Evolutionary conservation across 1,140 invertebrate species (phyloP).

Genomic region (Zaprionus ornatus): DNA sequence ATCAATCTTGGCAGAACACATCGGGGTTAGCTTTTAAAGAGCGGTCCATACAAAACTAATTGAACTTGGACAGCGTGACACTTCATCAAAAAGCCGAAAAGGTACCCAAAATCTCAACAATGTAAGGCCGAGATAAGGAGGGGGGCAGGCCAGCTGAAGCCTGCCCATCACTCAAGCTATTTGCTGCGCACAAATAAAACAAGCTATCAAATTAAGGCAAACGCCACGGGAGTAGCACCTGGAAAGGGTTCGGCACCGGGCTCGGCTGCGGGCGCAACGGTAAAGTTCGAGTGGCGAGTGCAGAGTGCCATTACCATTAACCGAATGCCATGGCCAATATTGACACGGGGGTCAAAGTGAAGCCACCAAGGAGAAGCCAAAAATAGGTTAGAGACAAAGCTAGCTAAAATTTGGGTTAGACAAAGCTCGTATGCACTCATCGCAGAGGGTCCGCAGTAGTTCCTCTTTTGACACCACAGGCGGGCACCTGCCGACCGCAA

Average conservation of each 20-base stretch:
- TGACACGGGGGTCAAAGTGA: constrained; percentile 49
- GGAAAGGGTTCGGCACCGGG: constrained; percentile 1
- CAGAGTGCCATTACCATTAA: constrained; percentile 40
- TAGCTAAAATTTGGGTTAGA: constrained; percentile 32
- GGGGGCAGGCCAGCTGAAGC: constrained; percentile 20
- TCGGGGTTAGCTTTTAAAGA: constrained; percentile 71
- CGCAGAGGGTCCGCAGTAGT: constrained; percentile 21
- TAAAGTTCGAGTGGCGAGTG: constrained; percentile 29
- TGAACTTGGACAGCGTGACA: constrained; percentile 81
- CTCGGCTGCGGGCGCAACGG: constrained; percentile 13
- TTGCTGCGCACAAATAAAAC: constrained; percentile 77
- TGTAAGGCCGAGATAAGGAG: constrained; percentile 18
- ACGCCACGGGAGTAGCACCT: constrained; percentile 58
- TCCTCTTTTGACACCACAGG: constrained; percentile 28
- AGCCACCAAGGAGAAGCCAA: constrained; percentile 31
- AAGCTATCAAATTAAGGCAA: constrained; percentile 74
- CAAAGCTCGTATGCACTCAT: constrained; percentile 18
- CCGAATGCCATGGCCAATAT: constrained; percentile 41
- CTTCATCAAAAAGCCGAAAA: constrained; percentile 57
- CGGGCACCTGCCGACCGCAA: constrained; percentile 62
- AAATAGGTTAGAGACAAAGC: constrained; percentile 54
- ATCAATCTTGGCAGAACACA: constrained; percentile 69
- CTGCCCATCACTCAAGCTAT: constrained; percentile 73
- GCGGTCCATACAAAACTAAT: constrained; percentile 73
- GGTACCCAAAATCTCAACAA: constrained; percentile 47